phyloP scores from a whole-genome alignment of 2,797 vertebrate genomes.

The Menidia menidia region DNA sequence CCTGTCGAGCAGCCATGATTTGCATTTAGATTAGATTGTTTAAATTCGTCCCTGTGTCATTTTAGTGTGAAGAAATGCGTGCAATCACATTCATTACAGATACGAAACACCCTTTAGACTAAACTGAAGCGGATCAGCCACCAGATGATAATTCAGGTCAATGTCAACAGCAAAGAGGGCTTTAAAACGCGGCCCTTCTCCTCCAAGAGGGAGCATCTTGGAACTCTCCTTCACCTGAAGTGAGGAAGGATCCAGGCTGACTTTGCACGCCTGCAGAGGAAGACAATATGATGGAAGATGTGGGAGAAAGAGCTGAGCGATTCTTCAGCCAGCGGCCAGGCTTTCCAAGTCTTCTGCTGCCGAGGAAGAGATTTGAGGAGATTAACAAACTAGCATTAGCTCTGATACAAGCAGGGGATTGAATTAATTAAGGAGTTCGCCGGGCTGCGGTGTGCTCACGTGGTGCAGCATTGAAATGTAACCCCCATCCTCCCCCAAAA shows the following conservation, averaged over 20 bases:
- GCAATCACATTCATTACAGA: not conserved
- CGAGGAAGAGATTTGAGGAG: constrained; percentile 85
- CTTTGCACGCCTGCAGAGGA: constrained; percentile 58
- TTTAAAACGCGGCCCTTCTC: constrained; percentile 15
- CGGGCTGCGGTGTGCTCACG: constrained; percentile 71
- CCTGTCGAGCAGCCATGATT: constrained; percentile 19
- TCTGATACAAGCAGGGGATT: constrained; percentile 81
- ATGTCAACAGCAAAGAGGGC: constrained; percentile 15
- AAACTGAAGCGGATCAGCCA: constrained; percentile 9
- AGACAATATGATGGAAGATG: constrained; percentile 70
- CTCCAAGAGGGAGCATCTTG: constrained; percentile 42
- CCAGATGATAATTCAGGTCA: constrained; percentile 13
- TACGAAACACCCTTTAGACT: constrained; percentile 2
- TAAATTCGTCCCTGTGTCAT: constrained; percentile 1
- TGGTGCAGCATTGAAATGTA: constrained; percentile 73
- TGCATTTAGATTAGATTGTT: constrained; percentile 26
- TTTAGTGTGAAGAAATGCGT: constrained; percentile 1
- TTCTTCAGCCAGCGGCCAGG: constrained; percentile 82
- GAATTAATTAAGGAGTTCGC: constrained; percentile 85
- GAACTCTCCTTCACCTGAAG: constrained; percentile 47
- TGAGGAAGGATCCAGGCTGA: constrained; percentile 44
- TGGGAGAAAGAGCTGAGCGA: constrained; percentile 78
- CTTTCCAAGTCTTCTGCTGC: constrained; percentile 81
- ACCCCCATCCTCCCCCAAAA: constrained; percentile 53
- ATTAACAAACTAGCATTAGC: constrained; percentile 85